A percentile compares a stretch with the other conserved stretches of the same genome.
phyloP scores from a whole-genome alignment of 2,797 vertebrate species.

The Urophycis tenuis region DNA sequence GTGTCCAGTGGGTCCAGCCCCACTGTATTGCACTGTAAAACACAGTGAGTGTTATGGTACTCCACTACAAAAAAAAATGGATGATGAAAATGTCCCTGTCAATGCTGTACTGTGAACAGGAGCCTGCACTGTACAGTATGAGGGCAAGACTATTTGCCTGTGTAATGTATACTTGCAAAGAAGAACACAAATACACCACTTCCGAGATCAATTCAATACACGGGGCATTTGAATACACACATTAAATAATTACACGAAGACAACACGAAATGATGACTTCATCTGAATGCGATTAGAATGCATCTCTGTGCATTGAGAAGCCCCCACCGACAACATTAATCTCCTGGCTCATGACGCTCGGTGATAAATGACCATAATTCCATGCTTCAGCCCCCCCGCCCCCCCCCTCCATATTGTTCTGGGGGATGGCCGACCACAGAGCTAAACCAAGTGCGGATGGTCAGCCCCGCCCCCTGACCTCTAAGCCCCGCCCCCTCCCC shows the following conservation, averaged over 20 bases:
- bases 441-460: conserved; percentile 40
- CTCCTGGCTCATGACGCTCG: conserved; percentile 37
- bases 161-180: background rate
- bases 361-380: conserved; percentile 54
- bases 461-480: conserved; percentile 38
- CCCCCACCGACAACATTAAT: conserved; percentile 11
- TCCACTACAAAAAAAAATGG: background rate
- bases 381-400: conserved; percentile 28
- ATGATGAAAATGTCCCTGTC: background rate
- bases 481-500: conserved; percentile 25
- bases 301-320: background rate
- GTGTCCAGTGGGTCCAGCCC: background rate
- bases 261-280: background rate
- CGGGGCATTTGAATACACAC: background rate
- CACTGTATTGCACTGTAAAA: background rate
- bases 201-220: background rate
- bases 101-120: background rate
- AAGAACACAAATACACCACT: background rate
- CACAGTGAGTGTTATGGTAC: background rate
- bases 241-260: background rate
- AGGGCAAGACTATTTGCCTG: background rate
- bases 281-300: conserved; percentile 2
- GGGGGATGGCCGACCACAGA: conserved; percentile 32
- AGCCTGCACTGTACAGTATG: background rate
- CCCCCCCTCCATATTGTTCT: conserved; percentile 41